Conservation (phyloP, 2,113 vertebrate species). For the Dromiciops gliroides region DNA sequence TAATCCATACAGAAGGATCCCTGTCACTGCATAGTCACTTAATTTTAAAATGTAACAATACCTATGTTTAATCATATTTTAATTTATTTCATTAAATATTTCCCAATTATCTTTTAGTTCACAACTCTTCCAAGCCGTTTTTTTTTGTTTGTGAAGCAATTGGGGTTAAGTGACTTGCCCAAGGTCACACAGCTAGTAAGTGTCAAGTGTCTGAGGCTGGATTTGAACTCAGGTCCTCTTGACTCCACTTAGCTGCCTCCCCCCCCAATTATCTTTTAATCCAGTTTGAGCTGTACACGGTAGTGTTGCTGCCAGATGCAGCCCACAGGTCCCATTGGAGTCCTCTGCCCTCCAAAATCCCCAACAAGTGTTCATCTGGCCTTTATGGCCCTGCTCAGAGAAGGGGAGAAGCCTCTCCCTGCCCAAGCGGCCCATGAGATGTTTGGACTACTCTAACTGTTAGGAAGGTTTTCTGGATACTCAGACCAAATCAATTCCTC, state of each 20-base stretch:
- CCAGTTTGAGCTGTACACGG: too few relatives aligned
- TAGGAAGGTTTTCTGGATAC: background rate
- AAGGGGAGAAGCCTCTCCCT: background rate
- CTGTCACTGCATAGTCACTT: background rate
- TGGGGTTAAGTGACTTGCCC: too few relatives aligned
- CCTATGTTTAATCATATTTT: background rate
- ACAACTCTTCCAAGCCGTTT: too few relatives aligned
- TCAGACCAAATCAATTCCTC: background rate
- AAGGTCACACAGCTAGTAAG: too few relatives aligned
- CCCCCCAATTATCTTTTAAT: too few relatives aligned
- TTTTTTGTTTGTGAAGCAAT: too few relatives aligned
- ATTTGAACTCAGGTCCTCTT: too few relatives aligned
- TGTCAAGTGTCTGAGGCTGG: too few relatives aligned
- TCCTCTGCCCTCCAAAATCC: background rate
- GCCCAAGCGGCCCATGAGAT: background rate
- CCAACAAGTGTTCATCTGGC: background rate
- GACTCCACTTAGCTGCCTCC: too few relatives aligned
- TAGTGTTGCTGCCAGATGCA: background rate
- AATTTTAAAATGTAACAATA: background rate
- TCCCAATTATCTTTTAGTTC: too few relatives aligned
- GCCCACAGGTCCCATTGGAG: background rate
- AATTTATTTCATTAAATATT: too few relatives aligned
- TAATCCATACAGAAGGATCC: background rate
- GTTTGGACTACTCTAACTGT: background rate
- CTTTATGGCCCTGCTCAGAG: background rate